phyloP scores from a whole-genome alignment of 2,113 vertebrate species.

The Callorhinus ursinus region DNA sequence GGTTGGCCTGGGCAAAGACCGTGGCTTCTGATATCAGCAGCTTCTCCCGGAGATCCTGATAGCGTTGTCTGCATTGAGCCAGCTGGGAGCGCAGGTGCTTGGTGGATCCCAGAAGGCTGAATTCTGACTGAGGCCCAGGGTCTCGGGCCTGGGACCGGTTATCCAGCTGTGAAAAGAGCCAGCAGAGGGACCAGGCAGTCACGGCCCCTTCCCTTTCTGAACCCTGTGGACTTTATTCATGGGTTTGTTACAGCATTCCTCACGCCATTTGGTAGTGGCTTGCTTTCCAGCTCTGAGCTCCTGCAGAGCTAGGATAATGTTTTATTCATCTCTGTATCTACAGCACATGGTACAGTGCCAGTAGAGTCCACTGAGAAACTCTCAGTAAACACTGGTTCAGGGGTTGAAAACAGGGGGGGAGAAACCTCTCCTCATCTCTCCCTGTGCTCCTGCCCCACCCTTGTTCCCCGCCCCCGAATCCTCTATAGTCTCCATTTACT shows the following conservation, averaged over 20 bases:
- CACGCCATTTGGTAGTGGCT: neutral
- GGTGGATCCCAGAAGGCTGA: constrained; percentile 73
- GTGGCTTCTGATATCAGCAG: constrained; percentile 94
- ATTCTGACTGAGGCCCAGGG: constrained; percentile 81
- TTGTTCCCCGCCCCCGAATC: neutral
- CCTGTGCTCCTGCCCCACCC: rapidly evolving
- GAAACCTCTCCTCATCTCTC: neutral
- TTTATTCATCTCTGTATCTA: neutral
- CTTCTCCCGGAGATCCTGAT: constrained; percentile 93
- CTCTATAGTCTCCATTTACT: neutral
- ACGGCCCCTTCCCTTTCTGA: neutral
- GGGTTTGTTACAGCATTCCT: neutral
- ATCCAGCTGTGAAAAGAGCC: constrained; percentile 33
- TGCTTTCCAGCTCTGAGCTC: neutral
- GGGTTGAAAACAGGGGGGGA: neutral
- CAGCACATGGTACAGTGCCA: neutral
- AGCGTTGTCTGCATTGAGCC: constrained; percentile 87
- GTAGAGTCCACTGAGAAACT: rapidly evolving
- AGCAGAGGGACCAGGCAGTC: neutral
- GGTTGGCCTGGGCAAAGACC: constrained; percentile 93
- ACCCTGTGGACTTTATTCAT: neutral
- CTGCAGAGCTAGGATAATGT: neutral
- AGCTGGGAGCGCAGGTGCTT: constrained; percentile 86
- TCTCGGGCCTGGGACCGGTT: neutral
- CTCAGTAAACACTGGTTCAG: neutral